A percentile compares a stretch with the other conserved stretches of the same genome.
These are phyloP conservation scores for Nebria ingens DNA, from an alignment of 1,140 invertebrate genomes.

Conservation along the genomic window DNA sequence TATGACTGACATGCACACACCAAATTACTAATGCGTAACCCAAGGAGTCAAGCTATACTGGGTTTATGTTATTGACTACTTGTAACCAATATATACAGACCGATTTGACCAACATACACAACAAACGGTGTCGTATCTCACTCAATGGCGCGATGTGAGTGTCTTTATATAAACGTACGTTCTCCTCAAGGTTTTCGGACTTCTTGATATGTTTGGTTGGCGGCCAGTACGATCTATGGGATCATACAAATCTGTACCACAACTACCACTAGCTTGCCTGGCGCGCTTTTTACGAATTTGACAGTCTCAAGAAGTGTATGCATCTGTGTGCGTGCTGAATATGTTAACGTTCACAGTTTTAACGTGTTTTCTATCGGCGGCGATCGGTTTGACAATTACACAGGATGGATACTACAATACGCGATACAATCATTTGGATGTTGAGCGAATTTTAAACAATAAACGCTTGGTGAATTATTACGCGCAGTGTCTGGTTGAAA, in stretches of 20 bases:
- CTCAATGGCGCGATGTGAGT: no score
- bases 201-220: background rate
- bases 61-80: no score
- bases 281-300: background rate
- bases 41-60: no score
- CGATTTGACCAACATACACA: no score
- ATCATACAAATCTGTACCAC: background rate
- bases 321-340: background rate
- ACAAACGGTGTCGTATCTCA: no score
- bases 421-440: constrained; percentile 52
- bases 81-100: no score
- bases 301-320: no score
- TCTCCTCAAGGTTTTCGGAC: background rate
- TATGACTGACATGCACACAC: no score
- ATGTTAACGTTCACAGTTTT: background rate
- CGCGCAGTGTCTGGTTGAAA: constrained; percentile 53
- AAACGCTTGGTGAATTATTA: constrained; percentile 50
- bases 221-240: background rate
- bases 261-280: background rate
- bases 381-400: background rate
- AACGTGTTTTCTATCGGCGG: background rate
- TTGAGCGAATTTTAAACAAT: constrained; percentile 51
- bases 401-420: background rate
- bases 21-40: no score
- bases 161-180: background rate